Conservation (phyloP, 2,797 vertebrate genomes). For the Phoxinus dragarum region DNA sequence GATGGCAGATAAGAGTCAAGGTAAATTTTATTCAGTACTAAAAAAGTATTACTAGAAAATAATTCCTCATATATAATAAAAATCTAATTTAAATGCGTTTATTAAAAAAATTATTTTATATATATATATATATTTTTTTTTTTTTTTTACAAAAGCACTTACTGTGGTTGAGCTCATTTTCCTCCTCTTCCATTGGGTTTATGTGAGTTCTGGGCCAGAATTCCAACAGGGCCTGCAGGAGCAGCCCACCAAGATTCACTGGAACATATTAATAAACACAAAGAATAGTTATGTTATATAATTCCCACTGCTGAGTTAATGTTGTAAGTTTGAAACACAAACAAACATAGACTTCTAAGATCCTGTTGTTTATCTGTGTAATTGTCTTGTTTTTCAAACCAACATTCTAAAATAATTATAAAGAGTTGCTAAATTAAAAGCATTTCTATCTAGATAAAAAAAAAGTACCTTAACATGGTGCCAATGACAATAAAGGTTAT, state of each 20-base stretch:
- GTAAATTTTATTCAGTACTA: neutral
- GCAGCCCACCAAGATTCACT: conserved; percentile 96
- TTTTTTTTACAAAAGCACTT: neutral
- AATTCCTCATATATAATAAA: neutral
- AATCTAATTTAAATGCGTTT: neutral
- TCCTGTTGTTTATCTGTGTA: neutral
- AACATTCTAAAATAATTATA: neutral
- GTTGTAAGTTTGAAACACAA: neutral
- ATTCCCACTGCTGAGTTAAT: neutral
- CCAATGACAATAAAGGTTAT: no score
- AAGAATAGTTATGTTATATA: neutral
- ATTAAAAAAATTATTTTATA: neutral
- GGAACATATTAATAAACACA: neutral
- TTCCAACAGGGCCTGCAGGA: conserved; percentile 95
- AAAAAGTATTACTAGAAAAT: neutral
- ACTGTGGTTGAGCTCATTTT: conserved; percentile 97
- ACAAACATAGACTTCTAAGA: neutral
- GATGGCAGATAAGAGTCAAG: neutral
- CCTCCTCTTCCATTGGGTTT: conserved; percentile 97
- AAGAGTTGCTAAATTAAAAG: neutral
- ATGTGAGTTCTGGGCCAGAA: conserved; percentile 98
- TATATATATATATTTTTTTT: no score
- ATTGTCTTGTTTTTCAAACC: neutral
- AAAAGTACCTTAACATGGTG: no score
- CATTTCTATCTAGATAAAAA: neutral